phyloP scores from a whole-genome alignment of 2,888 invertebrate genomes.

The Catonia carolina region DNA sequence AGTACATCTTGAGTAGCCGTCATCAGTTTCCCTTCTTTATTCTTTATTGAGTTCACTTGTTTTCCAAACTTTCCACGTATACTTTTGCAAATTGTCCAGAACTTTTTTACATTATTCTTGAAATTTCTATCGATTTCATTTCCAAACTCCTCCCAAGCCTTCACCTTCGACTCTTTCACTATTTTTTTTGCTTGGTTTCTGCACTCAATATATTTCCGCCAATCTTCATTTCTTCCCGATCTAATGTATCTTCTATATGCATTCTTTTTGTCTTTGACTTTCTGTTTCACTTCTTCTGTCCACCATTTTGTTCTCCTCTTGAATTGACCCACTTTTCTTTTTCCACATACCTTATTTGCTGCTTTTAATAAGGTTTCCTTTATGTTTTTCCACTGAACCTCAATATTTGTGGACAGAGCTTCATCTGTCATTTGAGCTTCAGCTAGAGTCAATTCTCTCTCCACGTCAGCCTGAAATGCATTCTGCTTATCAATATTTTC shows the following conservation, averaged over 20 bases:
- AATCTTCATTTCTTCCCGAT: slow-evolving; percentile 3
- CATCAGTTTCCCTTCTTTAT: neutral
- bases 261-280: neutral
- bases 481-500: neutral
- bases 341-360: slow-evolving; percentile 8
- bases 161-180: neutral
- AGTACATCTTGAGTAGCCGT: slow-evolving; percentile 1
- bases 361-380: slow-evolving; percentile 6
- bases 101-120: neutral
- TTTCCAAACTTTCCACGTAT: neutral
- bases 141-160: neutral
- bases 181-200: neutral
- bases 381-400: slow-evolving; percentile 2
- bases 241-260: neutral
- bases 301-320: neutral
- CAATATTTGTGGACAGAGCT: neutral
- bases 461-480: neutral
- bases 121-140: neutral
- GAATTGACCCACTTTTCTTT: neutral
- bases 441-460: neutral
- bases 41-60: neutral
- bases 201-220: neutral
- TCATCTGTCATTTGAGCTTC: neutral
- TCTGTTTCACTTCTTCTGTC: neutral
- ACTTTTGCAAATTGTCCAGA: slow-evolving; percentile 3